Evolutionary conservation across 2,113 vertebrate species (phyloP).

Genomic region (Fulica atra): DNA sequence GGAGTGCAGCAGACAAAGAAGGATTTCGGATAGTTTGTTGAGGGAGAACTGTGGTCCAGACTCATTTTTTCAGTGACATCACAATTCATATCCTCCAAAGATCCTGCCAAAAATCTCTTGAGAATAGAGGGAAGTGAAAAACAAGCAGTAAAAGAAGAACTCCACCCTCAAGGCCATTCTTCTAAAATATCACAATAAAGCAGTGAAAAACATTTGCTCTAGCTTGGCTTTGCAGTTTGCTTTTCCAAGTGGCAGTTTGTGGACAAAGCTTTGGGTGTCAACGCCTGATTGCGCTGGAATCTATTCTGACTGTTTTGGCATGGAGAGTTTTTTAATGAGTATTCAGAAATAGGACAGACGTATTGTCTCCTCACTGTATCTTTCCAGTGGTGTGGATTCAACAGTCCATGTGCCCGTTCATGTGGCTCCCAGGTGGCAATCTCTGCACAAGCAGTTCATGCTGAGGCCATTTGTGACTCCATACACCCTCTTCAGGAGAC

Average conservation of each 20-base stretch:
- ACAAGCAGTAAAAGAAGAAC: constrained; percentile 27
- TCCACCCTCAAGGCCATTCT: constrained; percentile 45
- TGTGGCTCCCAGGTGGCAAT: background rate
- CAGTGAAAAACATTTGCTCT: constrained; percentile 18
- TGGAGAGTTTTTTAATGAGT: background rate
- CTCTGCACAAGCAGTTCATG: background rate
- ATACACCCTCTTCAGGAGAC: background rate
- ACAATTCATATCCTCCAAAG: constrained; percentile 45
- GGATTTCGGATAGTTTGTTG: background rate
- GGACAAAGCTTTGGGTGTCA: background rate
- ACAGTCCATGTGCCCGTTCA: background rate
- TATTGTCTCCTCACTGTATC: background rate
- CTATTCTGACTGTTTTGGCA: background rate
- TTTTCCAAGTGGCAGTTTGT: background rate
- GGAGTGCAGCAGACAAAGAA: constrained; percentile 12
- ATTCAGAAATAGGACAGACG: background rate
- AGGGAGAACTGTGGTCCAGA: background rate
- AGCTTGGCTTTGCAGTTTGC: background rate
- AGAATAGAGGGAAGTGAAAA: constrained; percentile 50
- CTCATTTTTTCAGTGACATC: constrained; percentile 49
- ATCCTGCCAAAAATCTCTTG: constrained; percentile 31
- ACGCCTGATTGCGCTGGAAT: background rate
- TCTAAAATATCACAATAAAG: background rate
- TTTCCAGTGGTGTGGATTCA: background rate
- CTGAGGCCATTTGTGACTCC: background rate